phyloP scores from a whole-genome alignment of 2,888 invertebrate genomes.

The Oscheius sp. region DNA sequence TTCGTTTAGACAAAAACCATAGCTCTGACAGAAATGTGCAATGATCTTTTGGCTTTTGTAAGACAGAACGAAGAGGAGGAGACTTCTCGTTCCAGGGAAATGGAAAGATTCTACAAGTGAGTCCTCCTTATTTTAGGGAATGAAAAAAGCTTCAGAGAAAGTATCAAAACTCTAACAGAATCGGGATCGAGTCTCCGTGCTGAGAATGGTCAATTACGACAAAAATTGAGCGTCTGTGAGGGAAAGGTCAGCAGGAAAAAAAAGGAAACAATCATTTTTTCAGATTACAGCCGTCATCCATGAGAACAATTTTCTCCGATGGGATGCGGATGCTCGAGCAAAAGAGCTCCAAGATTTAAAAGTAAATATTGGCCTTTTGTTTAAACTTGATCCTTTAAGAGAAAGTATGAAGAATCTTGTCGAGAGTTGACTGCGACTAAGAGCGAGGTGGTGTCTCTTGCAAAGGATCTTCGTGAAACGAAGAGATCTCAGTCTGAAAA shows the following conservation, averaged over 20 bases:
- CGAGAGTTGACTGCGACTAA: slow-evolving; percentile 7
- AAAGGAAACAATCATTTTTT: neutral
- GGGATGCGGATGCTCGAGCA: slow-evolving; percentile 1
- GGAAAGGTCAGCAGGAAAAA: neutral
- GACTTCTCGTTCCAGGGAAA: neutral
- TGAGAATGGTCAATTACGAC: slow-evolving; percentile 12
- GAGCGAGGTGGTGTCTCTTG: neutral
- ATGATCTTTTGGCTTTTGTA: slow-evolving; percentile 13
- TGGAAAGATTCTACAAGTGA: slow-evolving; percentile 26
- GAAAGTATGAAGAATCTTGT: neutral
- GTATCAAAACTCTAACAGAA: slow-evolving; percentile 8
- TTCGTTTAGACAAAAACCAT: slow-evolving; percentile 17
- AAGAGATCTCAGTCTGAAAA: slow-evolving; percentile 10
- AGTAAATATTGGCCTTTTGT: no score
- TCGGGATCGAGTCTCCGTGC: neutral
- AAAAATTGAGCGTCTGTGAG: slow-evolving; percentile 21
- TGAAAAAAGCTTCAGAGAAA: slow-evolving; percentile 1
- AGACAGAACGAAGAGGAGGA: slow-evolving; percentile 20
- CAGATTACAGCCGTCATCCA: slow-evolving; percentile 9
- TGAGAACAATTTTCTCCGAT: slow-evolving; percentile 26
- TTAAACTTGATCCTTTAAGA: neutral
- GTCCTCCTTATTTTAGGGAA: neutral
- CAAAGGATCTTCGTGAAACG: neutral
- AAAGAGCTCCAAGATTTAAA: slow-evolving; percentile 11
- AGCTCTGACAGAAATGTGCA: slow-evolving; percentile 13